phyloP scores from a whole-genome alignment of 2,797 vertebrate species.

The Tadarida brasiliensis region DNA sequence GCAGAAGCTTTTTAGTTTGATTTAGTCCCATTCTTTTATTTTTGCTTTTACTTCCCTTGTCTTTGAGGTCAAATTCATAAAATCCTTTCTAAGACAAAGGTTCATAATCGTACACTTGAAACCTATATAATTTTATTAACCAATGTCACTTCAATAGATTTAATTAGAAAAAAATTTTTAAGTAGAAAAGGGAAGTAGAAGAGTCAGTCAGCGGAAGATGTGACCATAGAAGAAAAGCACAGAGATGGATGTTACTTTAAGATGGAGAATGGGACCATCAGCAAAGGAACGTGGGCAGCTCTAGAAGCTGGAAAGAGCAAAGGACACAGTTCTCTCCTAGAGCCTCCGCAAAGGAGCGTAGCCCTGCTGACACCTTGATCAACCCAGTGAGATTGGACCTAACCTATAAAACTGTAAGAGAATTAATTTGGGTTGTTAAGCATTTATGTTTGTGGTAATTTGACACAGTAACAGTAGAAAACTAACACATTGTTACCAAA shows the following conservation, averaged over 20 bases:
- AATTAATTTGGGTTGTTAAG: neutral
- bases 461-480: neutral
- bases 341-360: neutral
- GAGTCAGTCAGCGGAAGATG: neutral
- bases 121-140: too few relatives aligned
- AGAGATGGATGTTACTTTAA: neutral
- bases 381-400: neutral
- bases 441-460: neutral
- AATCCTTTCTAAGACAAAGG: too few relatives aligned
- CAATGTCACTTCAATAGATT: neutral
- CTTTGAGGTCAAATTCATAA: too few relatives aligned
- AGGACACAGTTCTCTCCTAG: neutral
- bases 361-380: neutral
- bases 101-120: too few relatives aligned
- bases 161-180: neutral
- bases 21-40: too few relatives aligned
- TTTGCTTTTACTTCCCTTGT: too few relatives aligned
- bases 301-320: too few relatives aligned
- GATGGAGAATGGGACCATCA: neutral
- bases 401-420: neutral
- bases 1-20: too few relatives aligned
- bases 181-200: neutral
- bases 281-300: fast-evolving
- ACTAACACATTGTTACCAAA: neutral
- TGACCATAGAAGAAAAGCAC: neutral